A percentile compares a stretch with the other conserved stretches of the same genome.
phyloP scores from a whole-genome alignment of 2,888 invertebrate species.

The Candidula unifasciata region DNA sequence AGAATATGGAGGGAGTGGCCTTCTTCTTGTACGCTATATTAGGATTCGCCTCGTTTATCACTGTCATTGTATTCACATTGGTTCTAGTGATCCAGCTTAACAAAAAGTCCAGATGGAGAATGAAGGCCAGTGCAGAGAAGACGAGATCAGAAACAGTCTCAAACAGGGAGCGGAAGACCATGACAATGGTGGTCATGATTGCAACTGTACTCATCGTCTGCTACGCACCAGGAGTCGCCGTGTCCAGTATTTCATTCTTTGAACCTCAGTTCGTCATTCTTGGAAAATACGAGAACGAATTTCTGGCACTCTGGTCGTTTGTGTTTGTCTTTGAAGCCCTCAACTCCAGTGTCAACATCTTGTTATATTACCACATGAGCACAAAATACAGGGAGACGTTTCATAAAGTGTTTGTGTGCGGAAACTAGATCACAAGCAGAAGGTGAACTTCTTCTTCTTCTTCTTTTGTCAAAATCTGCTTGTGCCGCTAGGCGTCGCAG shows the following conservation, averaged over 20 bases:
- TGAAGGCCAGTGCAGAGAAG: background rate
- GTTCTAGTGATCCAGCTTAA: background rate
- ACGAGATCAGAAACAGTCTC: background rate
- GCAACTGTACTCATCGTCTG: background rate
- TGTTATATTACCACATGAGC: slow-evolving; percentile 27
- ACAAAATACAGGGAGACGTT: slow-evolving; percentile 17
- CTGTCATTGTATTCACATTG: slow-evolving; percentile 18
- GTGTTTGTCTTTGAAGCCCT: slow-evolving; percentile 10
- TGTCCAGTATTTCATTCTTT: background rate
- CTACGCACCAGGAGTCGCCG: background rate
- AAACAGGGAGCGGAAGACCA: background rate
- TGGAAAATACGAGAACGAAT: background rate
- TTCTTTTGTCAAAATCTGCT: too few relatives aligned
- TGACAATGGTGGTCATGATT: background rate
- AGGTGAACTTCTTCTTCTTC: too few relatives aligned
- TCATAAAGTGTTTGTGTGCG: background rate
- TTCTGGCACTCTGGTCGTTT: background rate
- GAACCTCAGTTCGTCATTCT: background rate
- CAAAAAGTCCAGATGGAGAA: slow-evolving; percentile 27
- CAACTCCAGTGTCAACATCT: slow-evolving; percentile 33
- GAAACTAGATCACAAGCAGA: too few relatives aligned
- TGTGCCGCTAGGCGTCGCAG: too few relatives aligned
- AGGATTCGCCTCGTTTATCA: background rate
- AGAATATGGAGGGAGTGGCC: slow-evolving; percentile 12
- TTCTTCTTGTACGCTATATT: background rate